These are phyloP conservation scores for Drosophila willistoni DNA, from an alignment of 1,140 invertebrate genomes.

Conservation along the genomic window DNA sequence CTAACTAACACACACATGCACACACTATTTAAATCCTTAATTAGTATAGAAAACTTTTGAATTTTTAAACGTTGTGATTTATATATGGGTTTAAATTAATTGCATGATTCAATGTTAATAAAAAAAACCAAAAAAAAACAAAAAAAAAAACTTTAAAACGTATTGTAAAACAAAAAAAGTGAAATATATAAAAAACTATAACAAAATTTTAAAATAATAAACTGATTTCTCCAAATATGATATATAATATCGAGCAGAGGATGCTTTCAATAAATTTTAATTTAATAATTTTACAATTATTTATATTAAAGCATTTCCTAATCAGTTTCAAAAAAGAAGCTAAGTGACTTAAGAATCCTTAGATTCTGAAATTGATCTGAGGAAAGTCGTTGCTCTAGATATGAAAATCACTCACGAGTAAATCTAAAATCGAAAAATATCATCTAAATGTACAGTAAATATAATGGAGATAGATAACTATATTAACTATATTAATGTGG, in stretches of 20 bases:
- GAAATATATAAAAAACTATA: neutral
- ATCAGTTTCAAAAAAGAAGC: neutral
- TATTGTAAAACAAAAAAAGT: slow-evolving; percentile 30
- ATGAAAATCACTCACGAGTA: neutral
- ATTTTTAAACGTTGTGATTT: slow-evolving; percentile 78
- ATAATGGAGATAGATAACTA: slow-evolving; percentile 27
- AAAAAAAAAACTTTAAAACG: slow-evolving; percentile 29
- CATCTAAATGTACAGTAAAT: slow-evolving; percentile 12
- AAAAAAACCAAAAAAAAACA: neutral
- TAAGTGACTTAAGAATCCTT: neutral
- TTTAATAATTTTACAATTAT: neutral
- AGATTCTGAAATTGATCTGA: neutral
- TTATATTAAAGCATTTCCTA: neutral
- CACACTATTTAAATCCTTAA: slow-evolving; percentile 28
- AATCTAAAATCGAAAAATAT: slow-evolving; percentile 4
- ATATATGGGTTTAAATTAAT: slow-evolving; percentile 62
- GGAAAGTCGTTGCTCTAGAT: neutral
- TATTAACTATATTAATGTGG: slow-evolving; percentile 8
- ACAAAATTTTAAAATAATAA: neutral
- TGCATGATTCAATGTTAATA: slow-evolving; percentile 69
- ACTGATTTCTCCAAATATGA: neutral
- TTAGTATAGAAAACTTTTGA: slow-evolving; percentile 54
- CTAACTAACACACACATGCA: slow-evolving; percentile 21
- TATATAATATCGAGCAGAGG: neutral
- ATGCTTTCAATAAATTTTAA: neutral